Percentiles rank a stretch among this genome's conserved stretches.
Evolutionary conservation across 2,113 vertebrate species (phyloP).

Genomic region (Podarcis muralis): DNA sequence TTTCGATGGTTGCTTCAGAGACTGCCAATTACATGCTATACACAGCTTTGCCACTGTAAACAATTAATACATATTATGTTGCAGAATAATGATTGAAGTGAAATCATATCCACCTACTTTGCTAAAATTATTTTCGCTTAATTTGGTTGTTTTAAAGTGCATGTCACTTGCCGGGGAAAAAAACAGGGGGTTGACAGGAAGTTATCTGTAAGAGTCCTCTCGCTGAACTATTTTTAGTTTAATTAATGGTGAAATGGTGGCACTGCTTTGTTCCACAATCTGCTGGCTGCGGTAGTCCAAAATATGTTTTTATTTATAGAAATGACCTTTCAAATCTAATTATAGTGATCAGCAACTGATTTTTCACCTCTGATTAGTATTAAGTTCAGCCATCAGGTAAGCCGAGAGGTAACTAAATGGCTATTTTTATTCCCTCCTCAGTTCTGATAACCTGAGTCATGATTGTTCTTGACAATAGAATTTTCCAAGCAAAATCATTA

Average conservation of each 20-base stretch:
- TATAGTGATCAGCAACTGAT: not conserved
- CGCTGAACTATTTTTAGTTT: not conserved
- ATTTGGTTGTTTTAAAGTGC: not conserved
- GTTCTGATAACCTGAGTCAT: not conserved
- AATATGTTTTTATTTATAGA: not conserved
- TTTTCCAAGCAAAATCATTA: not conserved
- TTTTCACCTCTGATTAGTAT: constrained; percentile 1
- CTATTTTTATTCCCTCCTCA: not conserved
- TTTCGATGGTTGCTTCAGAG: not conserved
- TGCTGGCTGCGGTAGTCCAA: not conserved
- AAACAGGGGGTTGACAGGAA: not conserved
- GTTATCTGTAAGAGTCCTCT: not conserved
- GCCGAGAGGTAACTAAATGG: not conserved
- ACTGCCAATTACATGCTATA: not conserved
- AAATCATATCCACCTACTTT: not conserved
- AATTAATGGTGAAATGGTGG: not conserved
- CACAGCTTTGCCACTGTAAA: not conserved
- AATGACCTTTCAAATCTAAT: not conserved
- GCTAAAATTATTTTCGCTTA: not conserved
- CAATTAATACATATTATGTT: not conserved
- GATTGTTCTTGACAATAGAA: not conserved
- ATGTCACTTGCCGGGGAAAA: not conserved
- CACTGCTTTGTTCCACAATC: not conserved
- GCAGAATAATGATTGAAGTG: not conserved
- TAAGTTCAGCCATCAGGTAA: constrained; percentile 12